Evolutionary conservation across 2,113 vertebrate genomes (phyloP).

Genomic region (Scolopax mira): DNA sequence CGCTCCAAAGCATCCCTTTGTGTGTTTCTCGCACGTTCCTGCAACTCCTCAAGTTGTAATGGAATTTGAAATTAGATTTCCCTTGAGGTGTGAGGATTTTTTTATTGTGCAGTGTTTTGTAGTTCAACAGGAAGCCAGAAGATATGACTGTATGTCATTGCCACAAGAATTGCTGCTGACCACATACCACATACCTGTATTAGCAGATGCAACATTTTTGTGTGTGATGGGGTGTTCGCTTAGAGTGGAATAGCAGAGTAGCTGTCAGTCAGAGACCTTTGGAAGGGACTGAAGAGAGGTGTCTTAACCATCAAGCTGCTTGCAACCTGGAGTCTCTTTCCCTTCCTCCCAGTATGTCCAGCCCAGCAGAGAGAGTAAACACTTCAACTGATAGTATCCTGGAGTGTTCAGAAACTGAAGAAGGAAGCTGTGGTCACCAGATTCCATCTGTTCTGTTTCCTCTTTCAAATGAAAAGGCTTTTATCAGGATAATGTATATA

Average conservation of each 20-base stretch:
- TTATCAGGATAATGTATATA: not conserved
- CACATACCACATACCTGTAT: not conserved
- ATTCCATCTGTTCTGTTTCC: constrained; percentile 19
- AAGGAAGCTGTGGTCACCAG: not conserved
- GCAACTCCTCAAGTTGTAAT: not conserved
- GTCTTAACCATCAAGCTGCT: not conserved
- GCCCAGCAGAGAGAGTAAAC: not conserved
- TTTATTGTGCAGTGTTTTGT: not conserved
- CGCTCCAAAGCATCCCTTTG: not conserved
- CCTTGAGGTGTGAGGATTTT: not conserved
- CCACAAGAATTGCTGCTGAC: not conserved
- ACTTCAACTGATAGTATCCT: not conserved
- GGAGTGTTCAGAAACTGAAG: not conserved
- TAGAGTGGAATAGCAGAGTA: not conserved
- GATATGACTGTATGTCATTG: not conserved
- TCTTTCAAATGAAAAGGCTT: not conserved
- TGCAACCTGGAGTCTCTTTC: not conserved
- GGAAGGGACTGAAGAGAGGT: not conserved
- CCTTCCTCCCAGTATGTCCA: not conserved
- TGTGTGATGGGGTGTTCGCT: accelerated
- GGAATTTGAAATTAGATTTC: not conserved
- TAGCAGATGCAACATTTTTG: not conserved
- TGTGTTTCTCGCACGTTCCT: not conserved
- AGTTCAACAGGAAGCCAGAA: not conserved
- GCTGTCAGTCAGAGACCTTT: not conserved